These are phyloP conservation scores for Galaxea fascicularis DNA, from an alignment of 92 coral and sea anemone species.

Conservation along the genomic window DNA sequence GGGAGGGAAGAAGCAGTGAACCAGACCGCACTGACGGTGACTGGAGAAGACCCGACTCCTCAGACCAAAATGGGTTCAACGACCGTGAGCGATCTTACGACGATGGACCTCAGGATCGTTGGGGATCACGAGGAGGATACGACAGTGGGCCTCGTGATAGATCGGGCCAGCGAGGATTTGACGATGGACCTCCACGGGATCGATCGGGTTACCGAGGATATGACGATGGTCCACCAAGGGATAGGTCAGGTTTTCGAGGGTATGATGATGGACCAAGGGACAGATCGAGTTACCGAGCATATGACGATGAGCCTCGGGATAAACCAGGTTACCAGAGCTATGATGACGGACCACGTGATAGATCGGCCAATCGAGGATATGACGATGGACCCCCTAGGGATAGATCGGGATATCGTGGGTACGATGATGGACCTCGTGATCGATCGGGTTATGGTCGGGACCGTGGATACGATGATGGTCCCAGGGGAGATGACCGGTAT, in stretches of 20 bases:
- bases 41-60: slow-evolving; percentile 88
- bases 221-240: slow-evolving; percentile 62
- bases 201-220: slow-evolving; percentile 60
- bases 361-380: slow-evolving; percentile 55
- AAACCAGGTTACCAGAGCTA: slow-evolving; percentile 57
- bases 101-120: slow-evolving; percentile 12
- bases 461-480: slow-evolving; percentile 65
- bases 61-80: slow-evolving; percentile 29
- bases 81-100: slow-evolving; percentile 55
- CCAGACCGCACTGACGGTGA: slow-evolving; percentile 81
- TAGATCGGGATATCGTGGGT: slow-evolving; percentile 55
- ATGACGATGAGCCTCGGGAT: slow-evolving; percentile 60
- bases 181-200: slow-evolving; percentile 67
- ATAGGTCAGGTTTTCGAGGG: slow-evolving; percentile 56
- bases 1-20: slow-evolving; percentile 70
- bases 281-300: slow-evolving; percentile 41
- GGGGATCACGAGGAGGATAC: slow-evolving; percentile 49
- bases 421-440: slow-evolving; percentile 72
- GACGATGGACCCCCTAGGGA: slow-evolving; percentile 67
- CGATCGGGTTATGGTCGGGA: slow-evolving; percentile 52
- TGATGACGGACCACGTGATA: slow-evolving; percentile 62
- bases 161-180: slow-evolving; percentile 51
- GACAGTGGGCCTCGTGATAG: slow-evolving; percentile 68
- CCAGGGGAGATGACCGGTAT: slow-evolving; percentile 46
- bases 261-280: slow-evolving; percentile 64